A percentile compares a stretch with the other conserved stretches of the same genome.
Evolutionary conservation across 2,113 vertebrate species (phyloP).

Genomic region (Theropithecus gelada): DNA sequence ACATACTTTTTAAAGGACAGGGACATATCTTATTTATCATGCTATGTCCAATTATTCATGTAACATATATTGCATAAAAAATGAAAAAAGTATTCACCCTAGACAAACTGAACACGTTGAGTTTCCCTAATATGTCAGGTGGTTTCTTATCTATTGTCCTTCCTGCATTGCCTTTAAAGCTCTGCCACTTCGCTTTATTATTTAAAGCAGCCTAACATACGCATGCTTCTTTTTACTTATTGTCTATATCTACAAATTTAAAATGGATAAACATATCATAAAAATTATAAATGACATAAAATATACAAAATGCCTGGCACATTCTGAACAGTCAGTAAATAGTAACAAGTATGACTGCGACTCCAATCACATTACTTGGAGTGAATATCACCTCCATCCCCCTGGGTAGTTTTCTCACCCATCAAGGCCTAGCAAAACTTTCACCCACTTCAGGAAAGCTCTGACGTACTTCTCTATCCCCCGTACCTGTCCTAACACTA

Average conservation of each 20-base stretch:
- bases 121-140: background rate
- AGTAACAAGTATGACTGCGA: background rate
- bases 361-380: background rate
- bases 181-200: background rate
- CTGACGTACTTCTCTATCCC: no score
- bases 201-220: background rate
- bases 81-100: background rate
- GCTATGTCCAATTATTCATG: background rate
- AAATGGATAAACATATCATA: background rate
- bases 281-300: background rate
- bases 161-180: accelerated
- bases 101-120: background rate
- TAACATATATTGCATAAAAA: background rate
- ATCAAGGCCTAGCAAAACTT: background rate
- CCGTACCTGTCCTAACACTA: background rate
- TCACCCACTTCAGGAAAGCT: background rate
- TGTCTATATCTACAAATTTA: background rate
- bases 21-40: background rate
- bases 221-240: background rate
- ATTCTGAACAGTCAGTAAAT: background rate
- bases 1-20: background rate
- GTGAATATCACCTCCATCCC: background rate
- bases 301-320: background rate
- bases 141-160: background rate
- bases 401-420: background rate